Evolutionary conservation across 2,888 invertebrate genomes (phyloP).

Genomic region (Bruchidius siliquastri): DNA sequence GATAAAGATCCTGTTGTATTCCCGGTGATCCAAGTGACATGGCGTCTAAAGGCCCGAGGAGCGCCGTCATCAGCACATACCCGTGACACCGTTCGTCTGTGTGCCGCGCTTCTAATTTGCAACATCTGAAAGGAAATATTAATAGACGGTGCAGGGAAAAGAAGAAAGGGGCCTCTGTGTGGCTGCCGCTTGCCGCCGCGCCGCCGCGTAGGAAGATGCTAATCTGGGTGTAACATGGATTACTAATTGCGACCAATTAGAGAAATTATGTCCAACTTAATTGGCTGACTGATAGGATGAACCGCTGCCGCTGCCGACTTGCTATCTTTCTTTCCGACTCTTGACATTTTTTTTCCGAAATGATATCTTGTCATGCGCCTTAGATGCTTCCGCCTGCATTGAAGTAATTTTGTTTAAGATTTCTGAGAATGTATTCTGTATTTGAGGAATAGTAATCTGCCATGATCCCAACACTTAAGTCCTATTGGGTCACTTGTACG

Average conservation of each 20-base stretch:
- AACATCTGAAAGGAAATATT: conserved; percentile 22
- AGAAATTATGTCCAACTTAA: conserved; percentile 20
- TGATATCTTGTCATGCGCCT: neutral
- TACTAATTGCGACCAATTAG: conserved; percentile 19
- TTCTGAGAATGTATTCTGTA: too few species aligned
- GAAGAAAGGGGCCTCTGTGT: neutral
- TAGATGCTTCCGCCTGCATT: neutral
- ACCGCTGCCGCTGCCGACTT: neutral
- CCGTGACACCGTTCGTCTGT: neutral
- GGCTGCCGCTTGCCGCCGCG: neutral
- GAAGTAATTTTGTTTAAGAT: too few species aligned
- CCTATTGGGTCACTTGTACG: too few species aligned
- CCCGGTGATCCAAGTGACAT: neutral
- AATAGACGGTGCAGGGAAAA: conserved; percentile 11
- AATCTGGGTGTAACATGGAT: conserved; percentile 19
- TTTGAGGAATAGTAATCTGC: too few species aligned
- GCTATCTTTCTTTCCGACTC: neutral
- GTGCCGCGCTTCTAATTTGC: conserved; percentile 12
- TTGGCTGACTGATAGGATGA: conserved; percentile 17
- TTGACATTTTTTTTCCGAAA: neutral
- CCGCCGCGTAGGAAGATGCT: conserved; percentile 16
- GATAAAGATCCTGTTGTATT: neutral
- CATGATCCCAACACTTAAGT: too few species aligned
- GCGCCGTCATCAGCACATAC: neutral
- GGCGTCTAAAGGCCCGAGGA: neutral